Evolutionary conservation across 2,797 vertebrate genomes (phyloP), one percentile per base, ranked within the genome.

Genomic region (Sebastes matsubarae): DNA sequence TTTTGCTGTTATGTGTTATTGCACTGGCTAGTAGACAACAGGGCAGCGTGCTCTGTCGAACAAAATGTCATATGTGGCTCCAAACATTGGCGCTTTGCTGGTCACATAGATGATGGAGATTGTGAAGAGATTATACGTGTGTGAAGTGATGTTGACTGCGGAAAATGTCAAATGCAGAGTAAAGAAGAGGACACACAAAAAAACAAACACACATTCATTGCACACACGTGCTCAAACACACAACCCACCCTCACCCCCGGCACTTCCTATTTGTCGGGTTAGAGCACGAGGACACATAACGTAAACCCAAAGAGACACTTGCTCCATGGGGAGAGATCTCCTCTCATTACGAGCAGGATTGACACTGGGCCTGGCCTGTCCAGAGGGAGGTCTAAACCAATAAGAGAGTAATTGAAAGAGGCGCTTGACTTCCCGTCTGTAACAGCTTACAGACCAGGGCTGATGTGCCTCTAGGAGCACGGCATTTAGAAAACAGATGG

Each of bases 341-440:
- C 93, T 93, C 93, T 95, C 93, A 94, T 96, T 96, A 95, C 72
- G 84, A 85, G 85, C 77, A 84, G 90, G 93, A 93, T 93, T 94
- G 94, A 94, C 94, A 95, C 93, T 79, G 85, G 86, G 83, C 88
- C 87, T 73, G 82, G 89, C 87, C 90, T 89, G 89, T 94, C 94
- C 88, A 59, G 89, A 86, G 92, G 93, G 92, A 94, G 89, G 91
- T 80, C 92, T 84, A 87, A 93, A 91, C 91, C 91, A 96, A 95
- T 93, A 93, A 92, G 92, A 92, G 92, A 90, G 89, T 93, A 94
- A 95, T 95, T 94, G 93, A 95, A 95, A 93, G 92, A 92, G 90
- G 88, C 89, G 88, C 92, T 95, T 95, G 94, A 93, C 93, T 95
- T 94, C 87, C 90, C 76, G 57, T 87, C 88, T 91, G 89, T 91